Percentiles rank a stretch among this genome's conserved stretches.
These are phyloP conservation scores for Babyrousa celebensis DNA, from an alignment of 2,797 vertebrate species.

Conservation along the genomic window DNA sequence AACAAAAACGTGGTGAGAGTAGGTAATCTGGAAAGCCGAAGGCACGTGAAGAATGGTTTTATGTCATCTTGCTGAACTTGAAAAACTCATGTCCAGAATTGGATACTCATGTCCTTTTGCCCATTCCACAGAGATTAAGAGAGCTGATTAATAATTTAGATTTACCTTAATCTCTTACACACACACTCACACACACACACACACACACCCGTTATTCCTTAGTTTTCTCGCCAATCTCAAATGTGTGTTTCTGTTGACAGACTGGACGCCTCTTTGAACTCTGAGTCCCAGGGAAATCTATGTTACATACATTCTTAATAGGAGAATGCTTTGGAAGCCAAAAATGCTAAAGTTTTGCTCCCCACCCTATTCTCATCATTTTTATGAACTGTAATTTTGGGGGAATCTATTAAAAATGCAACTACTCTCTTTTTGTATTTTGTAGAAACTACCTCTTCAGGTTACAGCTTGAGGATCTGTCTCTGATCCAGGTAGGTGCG, in stretches of 20 bases:
- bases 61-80: not conserved
- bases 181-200: not conserved
- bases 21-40: not conserved
- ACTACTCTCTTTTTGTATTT: constrained; percentile 77
- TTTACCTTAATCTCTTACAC: not conserved
- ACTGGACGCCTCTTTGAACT: not conserved
- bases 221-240: fast-evolving
- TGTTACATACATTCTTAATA: not conserved
- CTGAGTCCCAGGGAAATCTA: not conserved
- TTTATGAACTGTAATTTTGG: not conserved
- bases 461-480: constrained; percentile 96
- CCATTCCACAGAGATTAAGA: not conserved
- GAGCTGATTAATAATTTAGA: not conserved
- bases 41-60: not conserved
- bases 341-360: not conserved
- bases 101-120: fast-evolving
- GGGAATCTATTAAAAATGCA: constrained; percentile 34
- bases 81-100: not conserved
- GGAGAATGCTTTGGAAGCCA: not conserved
- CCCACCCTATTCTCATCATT: not conserved
- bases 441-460: constrained; percentile 98
- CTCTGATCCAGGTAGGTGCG: constrained; percentile 97
- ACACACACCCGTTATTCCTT: no score
- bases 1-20: not conserved
- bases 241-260: not conserved